Base-by-base conservation (phyloP, 2,113 vertebrate species). In the Polypterus bichir region DNA sequence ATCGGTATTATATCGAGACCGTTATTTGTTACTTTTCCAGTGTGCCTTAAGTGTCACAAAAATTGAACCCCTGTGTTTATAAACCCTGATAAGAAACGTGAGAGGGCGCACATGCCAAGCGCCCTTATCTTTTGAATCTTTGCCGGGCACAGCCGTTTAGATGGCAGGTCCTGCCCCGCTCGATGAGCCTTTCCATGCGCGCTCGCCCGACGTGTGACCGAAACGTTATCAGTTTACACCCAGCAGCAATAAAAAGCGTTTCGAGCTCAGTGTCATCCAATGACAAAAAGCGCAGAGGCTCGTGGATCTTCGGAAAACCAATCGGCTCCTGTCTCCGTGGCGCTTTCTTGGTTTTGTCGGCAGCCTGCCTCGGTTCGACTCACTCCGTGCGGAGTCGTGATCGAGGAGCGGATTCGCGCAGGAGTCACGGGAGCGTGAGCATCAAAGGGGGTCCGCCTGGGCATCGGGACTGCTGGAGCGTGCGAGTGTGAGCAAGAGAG, bases 371-470 rank as follows among this genome's bases (percentile, higher is more conserved):
- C 9, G 5, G 59, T 54, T 80, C 83, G 79, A 63, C 47, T 46
- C 62, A 72, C 74, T 78, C 73, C 79, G 77, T 65, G 52, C 2
- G 8, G 3, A 64, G 48, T 64, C 68, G 60, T 8, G 11, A 73
- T 65, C 67, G 48, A 62, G 70, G 67, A 63, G 65, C 27, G 49
- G 59, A 56, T 71, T 59, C 59, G 67, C 63, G 74, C 69, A 46
- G 47, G 60, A 61, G 59, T 58, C 47, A 57, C 66, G 9, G 73
- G 60, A 71, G 73, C 66, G 61, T 75, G 67, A 64, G 51, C 62
- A 65, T 60, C 69, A 45, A 64, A 61, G 51, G 61, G 71, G 75
- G 68, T 8, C 51, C 51, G 51, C 10, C 10, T 10, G 7, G 72
- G 69, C 62, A 63, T 65, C 55, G 67, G 59, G 62, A 59, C 54